A percentile compares a stretch with the other conserved stretches of the same genome.
Conservation (phyloP, 2,797 vertebrate genomes). For the Pangasius larnaudii region DNA sequence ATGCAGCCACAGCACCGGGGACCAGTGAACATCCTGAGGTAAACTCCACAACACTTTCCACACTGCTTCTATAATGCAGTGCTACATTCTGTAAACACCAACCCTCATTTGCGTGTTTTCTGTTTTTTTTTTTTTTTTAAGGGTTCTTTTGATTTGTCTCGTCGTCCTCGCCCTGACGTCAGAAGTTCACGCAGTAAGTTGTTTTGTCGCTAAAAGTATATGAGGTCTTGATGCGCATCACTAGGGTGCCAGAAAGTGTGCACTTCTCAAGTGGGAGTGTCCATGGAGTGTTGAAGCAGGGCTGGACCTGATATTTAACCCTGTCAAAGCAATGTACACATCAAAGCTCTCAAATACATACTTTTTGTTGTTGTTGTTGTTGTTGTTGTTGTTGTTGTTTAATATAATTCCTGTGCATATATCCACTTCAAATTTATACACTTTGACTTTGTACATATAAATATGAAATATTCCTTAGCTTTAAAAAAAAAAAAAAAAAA, state of each 20-base stretch:
- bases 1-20: constrained; percentile 64
- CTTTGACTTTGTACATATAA: not conserved
- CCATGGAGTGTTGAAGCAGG: not conserved
- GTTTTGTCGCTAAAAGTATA: constrained; percentile 12
- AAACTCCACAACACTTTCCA: constrained; percentile 32
- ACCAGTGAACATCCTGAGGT: constrained; percentile 61
- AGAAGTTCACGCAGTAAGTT: constrained; percentile 76
- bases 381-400: not conserved
- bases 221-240: not conserved
- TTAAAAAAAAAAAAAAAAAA: not conserved
- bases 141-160: constrained; percentile 73
- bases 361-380: too few relatives aligned
- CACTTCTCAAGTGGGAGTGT: constrained; percentile 35
- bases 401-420: not conserved
- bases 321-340: not conserved
- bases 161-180: constrained; percentile 64
- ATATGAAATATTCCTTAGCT: not conserved
- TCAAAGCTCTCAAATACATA: not conserved
- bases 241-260: not conserved
- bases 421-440: too few relatives aligned
- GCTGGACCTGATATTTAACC: constrained; percentile 12
- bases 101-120: not conserved
- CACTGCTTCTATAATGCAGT: not conserved
- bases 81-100: not conserved
- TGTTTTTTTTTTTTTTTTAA: constrained; percentile 55